Base-by-base conservation (phyloP, 2,888 invertebrate genomes). In the Capitulum mitella region DNA sequence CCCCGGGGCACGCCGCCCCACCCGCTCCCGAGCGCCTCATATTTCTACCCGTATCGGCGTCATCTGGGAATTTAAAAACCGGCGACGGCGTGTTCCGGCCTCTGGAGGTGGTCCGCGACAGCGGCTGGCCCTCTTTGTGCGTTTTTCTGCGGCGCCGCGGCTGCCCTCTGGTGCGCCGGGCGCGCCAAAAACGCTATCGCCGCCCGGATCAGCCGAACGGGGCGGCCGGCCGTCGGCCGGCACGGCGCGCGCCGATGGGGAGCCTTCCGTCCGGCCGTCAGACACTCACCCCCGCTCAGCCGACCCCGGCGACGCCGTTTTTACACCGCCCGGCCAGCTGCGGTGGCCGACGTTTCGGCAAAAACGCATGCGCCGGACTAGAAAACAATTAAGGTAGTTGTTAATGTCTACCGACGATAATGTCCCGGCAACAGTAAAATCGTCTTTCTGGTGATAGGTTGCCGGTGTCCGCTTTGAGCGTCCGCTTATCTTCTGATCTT, bases 121-220 rank as follows among this genome's bases (percentile, higher is more conserved):
- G 22, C 37, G 22, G 22, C 37, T 22, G 37, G 26, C 37, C 37
- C 70, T 34, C 37, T 22, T 22, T 34, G 70, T 29, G 37, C 70
- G 70, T 70, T 70, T 70, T 70, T 70, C 37, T 37, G 70, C 37
- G 37, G 70, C 16, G 29, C 37, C 58, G 6, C 29, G 58, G 29
- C 58, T n/a, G 58, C 70, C 70, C 22, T 37, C 70, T 34, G 70
- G 22, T 32, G 37, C 5, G 8, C 32, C 1, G 70, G 10, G 37
- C 70, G 5, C 37, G 70, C 70, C 70, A 70, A 70, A 70, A 70
- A 70, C 70, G 70, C 26, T 70, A 70, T 70, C 70, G 64, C 16
- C 2, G 19, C 64, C 3, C 34, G 26, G 16, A 64, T 64, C 64
- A 14, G 26, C 34, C 5, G 19, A 16, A 29, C 58, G 32, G 32